Evolutionary conservation across 2,797 vertebrate genomes (phyloP), one percentile per base, ranked within the genome.

Genomic region (Chrosomus eos): DNA sequence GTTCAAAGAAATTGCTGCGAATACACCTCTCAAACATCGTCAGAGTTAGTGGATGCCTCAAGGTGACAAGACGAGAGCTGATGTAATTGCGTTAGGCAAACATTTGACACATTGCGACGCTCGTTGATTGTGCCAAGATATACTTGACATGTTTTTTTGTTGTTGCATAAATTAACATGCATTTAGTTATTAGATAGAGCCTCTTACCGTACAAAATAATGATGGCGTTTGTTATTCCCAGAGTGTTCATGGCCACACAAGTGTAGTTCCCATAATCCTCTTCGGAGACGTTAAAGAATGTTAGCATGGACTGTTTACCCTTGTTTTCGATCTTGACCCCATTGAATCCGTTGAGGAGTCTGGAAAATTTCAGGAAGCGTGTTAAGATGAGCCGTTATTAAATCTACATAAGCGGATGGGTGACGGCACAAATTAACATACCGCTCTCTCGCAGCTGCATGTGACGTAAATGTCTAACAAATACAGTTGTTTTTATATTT

Each of bases 241-340:
- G 92, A 80, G 90, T 96, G 93, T 99, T 99, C 91, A 95, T 95
- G 75, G 98, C 98, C 85, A 99, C 97, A 0, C 98, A 99, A 0
- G 98, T 99, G 91, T 99, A 99, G 94, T 99, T 99, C 23, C 98
- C 98, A 0, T 99, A 99, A 92, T 99, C 98, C 60, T 98, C 97
- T 91, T 99, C 98, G 0, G 98, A 99, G 86, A 99, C 97, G 0
- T 99, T 99, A 95, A 97, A 98, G 93, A 99, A 99, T 87, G 97
- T 97, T 51, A 99, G 96, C 87, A 96, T 96, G 11, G 98, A 99
- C 91, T 97, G 96, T 93, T 96, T 97, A 60, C 96, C 97, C 91
- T 97, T 97, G 91, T 96, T 99, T 94, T 99, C 98, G 88, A 99
- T 98, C 94, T 97, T 98, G 78, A 99, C 92, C 5, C 98, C 96